phyloP scores from a whole-genome alignment of 2,113 vertebrate species.

The Oreotrochilus melanogaster region DNA sequence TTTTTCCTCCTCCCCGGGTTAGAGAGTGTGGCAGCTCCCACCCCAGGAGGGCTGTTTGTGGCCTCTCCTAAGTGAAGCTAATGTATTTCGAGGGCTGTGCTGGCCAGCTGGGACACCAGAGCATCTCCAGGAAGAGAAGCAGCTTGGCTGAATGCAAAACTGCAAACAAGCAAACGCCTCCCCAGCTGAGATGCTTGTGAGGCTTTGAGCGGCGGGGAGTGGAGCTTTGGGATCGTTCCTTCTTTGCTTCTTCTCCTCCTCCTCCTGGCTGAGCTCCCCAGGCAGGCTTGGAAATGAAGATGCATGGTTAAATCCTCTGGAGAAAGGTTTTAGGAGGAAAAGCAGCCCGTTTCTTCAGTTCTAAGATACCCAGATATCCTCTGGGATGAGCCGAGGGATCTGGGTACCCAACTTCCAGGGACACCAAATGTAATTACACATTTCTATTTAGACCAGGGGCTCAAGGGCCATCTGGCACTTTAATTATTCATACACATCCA shows the following conservation, averaged over 20 bases:
- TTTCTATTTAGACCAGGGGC: slow-evolving; percentile 46
- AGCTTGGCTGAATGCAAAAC: background rate
- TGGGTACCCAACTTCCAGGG: background rate
- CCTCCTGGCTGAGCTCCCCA: background rate
- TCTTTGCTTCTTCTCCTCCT: background rate
- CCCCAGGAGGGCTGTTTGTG: slow-evolving; percentile 4
- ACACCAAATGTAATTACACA: slow-evolving; percentile 1
- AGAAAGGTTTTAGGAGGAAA: background rate
- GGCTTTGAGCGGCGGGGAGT: too few species aligned
- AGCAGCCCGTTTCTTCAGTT: background rate
- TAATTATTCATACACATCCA: slow-evolving; percentile 41
- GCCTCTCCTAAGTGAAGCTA: slow-evolving; percentile 31
- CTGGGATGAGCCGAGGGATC: background rate
- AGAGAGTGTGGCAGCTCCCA: background rate
- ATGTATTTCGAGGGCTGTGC: background rate
- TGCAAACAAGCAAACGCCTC: background rate
- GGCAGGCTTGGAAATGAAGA: background rate
- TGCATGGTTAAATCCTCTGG: fast-evolving
- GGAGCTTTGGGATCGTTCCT: too few species aligned
- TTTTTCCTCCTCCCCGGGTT: background rate
- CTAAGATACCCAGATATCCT: background rate
- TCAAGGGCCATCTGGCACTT: slow-evolving; percentile 57
- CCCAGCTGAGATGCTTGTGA: background rate
- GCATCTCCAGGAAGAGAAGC: background rate
- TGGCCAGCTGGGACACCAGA: background rate